Evolutionary conservation across 2,113 vertebrate genomes (phyloP).

Genomic region (Saimiri boliviensis): DNA sequence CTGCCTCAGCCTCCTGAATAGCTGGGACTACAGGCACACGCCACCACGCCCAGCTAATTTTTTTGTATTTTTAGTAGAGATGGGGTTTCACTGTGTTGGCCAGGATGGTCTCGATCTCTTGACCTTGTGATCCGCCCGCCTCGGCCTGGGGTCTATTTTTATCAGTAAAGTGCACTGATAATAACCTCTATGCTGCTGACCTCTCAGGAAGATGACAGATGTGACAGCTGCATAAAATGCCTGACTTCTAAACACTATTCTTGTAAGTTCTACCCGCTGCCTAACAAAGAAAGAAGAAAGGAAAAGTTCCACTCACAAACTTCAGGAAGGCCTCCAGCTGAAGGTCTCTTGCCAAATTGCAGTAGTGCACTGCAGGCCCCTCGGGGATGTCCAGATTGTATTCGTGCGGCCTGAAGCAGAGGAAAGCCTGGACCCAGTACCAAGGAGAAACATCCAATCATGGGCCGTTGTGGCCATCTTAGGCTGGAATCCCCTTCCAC

Average conservation of each 20-base stretch:
- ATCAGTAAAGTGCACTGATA: constrained; percentile 22
- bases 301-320: constrained; percentile 88
- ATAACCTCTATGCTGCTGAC: not conserved
- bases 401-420: constrained; percentile 86
- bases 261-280: not conserved
- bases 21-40: too few species aligned
- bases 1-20: too few species aligned
- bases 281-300: not conserved
- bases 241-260: not conserved
- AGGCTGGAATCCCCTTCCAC: not conserved
- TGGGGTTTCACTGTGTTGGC: too few species aligned
- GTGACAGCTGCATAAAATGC: not conserved
- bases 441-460: not conserved
- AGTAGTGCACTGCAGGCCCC: constrained; percentile 84
- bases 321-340: constrained; percentile 85
- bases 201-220: not conserved
- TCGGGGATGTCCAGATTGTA: constrained; percentile 85
- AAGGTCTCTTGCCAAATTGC: constrained; percentile 84
- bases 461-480: not conserved
- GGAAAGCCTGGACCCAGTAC: constrained; percentile 83
- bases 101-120: too few species aligned
- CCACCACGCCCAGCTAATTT: too few species aligned
- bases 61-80: too few species aligned
- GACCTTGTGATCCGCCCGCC: too few species aligned
- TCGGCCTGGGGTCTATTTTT: not conserved